Conservation (phyloP, 2,888 invertebrate genomes). For the Agrilus mali region DNA sequence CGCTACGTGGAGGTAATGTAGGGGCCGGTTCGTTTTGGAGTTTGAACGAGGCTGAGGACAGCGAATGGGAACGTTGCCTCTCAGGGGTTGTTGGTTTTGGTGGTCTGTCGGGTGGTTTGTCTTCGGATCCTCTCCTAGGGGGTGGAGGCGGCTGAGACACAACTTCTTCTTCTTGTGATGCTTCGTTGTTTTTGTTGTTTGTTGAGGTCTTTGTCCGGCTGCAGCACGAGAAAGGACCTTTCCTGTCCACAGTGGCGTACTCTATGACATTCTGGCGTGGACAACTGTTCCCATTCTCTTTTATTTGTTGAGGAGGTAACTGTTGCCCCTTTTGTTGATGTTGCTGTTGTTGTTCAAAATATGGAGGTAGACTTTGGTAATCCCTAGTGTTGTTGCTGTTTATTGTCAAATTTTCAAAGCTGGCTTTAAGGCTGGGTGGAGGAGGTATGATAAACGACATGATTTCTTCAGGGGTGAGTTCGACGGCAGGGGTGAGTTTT, state of each 20-base stretch:
- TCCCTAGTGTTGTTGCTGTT: constrained; percentile 4
- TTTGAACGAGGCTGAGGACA: constrained; percentile 21
- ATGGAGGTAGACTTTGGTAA: constrained; percentile 6
- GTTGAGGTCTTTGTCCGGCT: constrained; percentile 46
- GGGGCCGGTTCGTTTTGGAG: constrained; percentile 32
- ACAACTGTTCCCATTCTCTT: constrained; percentile 9
- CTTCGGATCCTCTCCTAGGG: constrained; percentile 44
- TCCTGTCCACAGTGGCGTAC: constrained; percentile 59
- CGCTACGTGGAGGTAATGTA: constrained; percentile 43
- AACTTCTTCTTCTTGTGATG: constrained; percentile 24
- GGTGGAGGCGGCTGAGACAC: constrained; percentile 43
- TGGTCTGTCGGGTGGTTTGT: constrained; percentile 54
- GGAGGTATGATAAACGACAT: constrained; percentile 77
- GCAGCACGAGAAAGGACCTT: constrained; percentile 59
- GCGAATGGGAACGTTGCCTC: constrained; percentile 44
- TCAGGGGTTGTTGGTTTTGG: constrained; percentile 46
- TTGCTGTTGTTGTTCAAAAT: constrained; percentile 1
- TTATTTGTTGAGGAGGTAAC: constrained; percentile 2
- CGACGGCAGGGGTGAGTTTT: constrained; percentile 60
- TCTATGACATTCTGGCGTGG: constrained; percentile 44
- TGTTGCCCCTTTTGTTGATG: too few relatives aligned
- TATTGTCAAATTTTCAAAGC: constrained; percentile 18
- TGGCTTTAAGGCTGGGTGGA: constrained; percentile 42
- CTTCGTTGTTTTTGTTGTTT: constrained; percentile 35
- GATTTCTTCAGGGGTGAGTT: constrained; percentile 70